phyloP scores from a whole-genome alignment of 2,888 invertebrate species.

The Macrophya annulata region DNA sequence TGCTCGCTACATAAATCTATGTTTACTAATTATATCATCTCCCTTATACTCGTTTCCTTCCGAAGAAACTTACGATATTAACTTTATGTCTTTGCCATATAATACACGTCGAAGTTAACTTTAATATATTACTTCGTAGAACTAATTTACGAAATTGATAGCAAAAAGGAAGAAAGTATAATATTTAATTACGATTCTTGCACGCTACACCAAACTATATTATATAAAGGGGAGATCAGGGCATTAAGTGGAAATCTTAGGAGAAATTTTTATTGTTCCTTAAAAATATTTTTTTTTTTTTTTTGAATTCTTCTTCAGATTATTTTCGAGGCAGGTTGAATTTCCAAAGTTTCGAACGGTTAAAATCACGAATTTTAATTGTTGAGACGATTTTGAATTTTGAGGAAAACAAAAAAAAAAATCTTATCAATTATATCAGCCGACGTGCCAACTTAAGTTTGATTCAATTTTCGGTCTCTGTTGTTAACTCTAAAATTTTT shows the following conservation, averaged over 20 bases:
- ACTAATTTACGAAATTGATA: constrained; percentile 47
- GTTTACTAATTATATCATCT: constrained; percentile 52
- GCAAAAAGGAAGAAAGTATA: background rate
- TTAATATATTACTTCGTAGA: constrained; percentile 37
- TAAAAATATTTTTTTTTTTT: too few species aligned
- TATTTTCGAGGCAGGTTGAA: too few species aligned
- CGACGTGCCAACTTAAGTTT: background rate
- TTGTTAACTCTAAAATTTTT: background rate
- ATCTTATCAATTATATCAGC: too few species aligned
- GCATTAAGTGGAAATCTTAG: too few species aligned
- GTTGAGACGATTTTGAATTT: too few species aligned
- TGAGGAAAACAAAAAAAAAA: too few species aligned
- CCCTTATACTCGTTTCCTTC: constrained; percentile 35
- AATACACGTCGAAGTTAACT: constrained; percentile 1
- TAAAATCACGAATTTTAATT: too few species aligned
- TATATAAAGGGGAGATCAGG: background rate
- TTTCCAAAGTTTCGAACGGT: too few species aligned
- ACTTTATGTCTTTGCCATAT: constrained; percentile 29
- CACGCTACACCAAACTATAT: background rate
- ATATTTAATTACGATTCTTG: background rate
- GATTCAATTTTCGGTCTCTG: background rate
- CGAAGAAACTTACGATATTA: constrained; percentile 44
- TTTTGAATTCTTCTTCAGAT: too few species aligned
- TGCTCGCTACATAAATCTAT: constrained; percentile 49
- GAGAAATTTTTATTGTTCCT: too few species aligned